Evolutionary conservation across 2,888 invertebrate genomes (phyloP).

Genomic region (Hirtodrosophila histrioides): DNA sequence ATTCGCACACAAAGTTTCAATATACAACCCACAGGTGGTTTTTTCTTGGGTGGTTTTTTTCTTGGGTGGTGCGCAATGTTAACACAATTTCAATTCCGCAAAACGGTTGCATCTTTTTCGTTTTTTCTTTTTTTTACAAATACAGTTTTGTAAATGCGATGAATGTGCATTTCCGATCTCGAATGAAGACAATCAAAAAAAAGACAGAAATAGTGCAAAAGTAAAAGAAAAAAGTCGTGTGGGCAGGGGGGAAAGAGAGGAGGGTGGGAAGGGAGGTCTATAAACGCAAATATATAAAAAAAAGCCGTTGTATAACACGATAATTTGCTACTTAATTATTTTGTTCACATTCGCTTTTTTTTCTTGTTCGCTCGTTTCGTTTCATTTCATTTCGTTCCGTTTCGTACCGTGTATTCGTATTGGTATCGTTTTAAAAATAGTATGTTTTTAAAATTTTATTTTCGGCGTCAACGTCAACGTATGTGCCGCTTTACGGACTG

Average conservation of each 20-base stretch:
- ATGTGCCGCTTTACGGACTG: slow-evolving; percentile 34
- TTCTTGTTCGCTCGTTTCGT: slow-evolving; percentile 39
- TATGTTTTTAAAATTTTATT: slow-evolving; percentile 76
- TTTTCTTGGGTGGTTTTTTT: background rate
- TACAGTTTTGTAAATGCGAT: slow-evolving; percentile 11
- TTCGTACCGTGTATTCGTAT: slow-evolving; percentile 35
- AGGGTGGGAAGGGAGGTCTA: background rate
- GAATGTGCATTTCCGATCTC: slow-evolving; percentile 17
- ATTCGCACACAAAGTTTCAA: background rate
- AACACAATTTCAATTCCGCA: background rate
- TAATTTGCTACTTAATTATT: slow-evolving; percentile 79
- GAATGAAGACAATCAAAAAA: background rate
- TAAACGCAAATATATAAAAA: slow-evolving; percentile 33
- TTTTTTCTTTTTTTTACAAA: background rate
- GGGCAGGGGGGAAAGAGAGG: background rate
- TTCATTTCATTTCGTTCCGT: slow-evolving; percentile 56
- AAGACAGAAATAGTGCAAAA: slow-evolving; percentile 8
- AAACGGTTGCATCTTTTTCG: background rate
- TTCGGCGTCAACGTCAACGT: slow-evolving; percentile 79
- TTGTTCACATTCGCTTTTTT: slow-evolving; percentile 58
- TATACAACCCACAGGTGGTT: slow-evolving; percentile 33
- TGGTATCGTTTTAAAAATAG: slow-evolving; percentile 74
- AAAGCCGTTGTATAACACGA: slow-evolving; percentile 76
- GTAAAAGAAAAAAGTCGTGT: background rate
- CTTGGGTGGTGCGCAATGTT: too few relatives aligned